A percentile compares a stretch with the other conserved stretches of the same genome.
phyloP scores from a whole-genome alignment of 2,113 vertebrate species.

The Halichoerus grypus region DNA sequence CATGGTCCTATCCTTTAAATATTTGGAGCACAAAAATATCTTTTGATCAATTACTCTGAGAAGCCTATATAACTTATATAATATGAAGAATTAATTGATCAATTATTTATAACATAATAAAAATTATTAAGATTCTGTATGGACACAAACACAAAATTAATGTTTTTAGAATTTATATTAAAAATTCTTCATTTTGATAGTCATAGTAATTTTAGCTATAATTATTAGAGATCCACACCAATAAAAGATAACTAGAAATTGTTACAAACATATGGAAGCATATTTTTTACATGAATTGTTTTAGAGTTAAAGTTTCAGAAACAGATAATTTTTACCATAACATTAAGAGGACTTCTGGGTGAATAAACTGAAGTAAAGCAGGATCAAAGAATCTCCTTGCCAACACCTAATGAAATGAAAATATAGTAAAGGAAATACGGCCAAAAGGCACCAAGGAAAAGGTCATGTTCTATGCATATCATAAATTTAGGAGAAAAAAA shows the following conservation, averaged over 20 bases:
- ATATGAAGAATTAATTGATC: neutral
- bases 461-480: neutral
- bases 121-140: neutral
- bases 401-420: neutral
- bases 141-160: neutral
- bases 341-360: neutral
- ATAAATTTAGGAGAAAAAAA: neutral
- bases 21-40: neutral
- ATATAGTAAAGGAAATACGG: neutral
- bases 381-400: neutral
- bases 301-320: neutral
- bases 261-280: neutral
- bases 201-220: neutral
- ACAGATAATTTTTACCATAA: neutral
- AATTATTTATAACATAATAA: neutral
- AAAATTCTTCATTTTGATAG: neutral
- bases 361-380: neutral
- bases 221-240: neutral
- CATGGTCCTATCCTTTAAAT: slow-evolving; percentile 20
- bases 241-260: neutral
- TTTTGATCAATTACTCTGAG: neutral
- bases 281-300: neutral
- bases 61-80: neutral
- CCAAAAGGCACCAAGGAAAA: neutral
- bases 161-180: neutral